Conservation (phyloP, 2,888 invertebrate genomes). For the Scaptomyza cyrtandrae region DNA sequence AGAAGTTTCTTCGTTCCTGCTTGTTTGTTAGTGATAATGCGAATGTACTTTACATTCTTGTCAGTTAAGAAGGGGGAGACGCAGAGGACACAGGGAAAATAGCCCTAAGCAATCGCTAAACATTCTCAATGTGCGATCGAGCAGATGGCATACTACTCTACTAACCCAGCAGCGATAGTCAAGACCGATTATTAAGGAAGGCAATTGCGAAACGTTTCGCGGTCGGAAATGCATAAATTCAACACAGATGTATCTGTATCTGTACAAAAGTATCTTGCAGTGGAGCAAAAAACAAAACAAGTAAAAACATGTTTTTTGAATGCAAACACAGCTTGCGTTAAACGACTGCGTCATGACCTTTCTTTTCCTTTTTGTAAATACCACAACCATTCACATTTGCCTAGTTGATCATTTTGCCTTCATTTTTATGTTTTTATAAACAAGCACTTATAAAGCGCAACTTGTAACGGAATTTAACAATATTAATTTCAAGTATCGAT, state of each 20-base stretch:
- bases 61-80: conserved; percentile 1
- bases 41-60: conserved; percentile 33
- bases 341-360: background rate
- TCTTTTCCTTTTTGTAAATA: background rate
- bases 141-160: conserved; percentile 65
- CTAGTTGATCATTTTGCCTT: background rate
- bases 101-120: conserved; percentile 9
- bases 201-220: background rate
- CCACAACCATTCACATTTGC: background rate
- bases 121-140: conserved; percentile 45
- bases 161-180: conserved; percentile 53
- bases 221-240: conserved; percentile 40
- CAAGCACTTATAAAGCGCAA: too few species aligned
- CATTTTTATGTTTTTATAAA: background rate
- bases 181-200: conserved; percentile 6
- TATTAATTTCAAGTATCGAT: too few species aligned
- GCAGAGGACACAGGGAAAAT: background rate
- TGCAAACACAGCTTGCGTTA: background rate
- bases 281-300: background rate
- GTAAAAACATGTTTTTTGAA: conserved; percentile 1
- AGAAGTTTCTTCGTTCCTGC: too few species aligned
- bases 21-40: conserved; percentile 9
- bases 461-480: too few species aligned
- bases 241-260: conserved; percentile 5
- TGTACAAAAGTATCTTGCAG: background rate